These are phyloP conservation scores for Plecotus auritus DNA, from an alignment of 2,113 vertebrate genomes.

Conservation along the genomic window DNA sequence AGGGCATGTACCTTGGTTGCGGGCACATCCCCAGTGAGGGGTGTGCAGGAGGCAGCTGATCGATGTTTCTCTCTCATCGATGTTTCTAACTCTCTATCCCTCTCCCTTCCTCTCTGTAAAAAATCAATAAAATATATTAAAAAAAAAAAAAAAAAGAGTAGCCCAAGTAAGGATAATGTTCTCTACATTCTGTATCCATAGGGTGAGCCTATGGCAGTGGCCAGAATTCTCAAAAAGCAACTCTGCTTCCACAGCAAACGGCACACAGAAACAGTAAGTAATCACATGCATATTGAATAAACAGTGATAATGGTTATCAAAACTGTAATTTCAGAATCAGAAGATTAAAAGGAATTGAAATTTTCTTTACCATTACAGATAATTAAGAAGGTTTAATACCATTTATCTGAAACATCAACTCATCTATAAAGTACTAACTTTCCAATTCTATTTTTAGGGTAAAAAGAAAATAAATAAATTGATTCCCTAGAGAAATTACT, in stretches of 20 bases:
- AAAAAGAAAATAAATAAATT: background rate
- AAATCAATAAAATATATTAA: too few species aligned
- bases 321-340: slow-evolving; percentile 3
- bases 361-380: background rate
- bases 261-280: background rate
- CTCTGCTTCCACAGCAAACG: background rate
- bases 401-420: background rate
- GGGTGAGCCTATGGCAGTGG: background rate
- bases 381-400: background rate
- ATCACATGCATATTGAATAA: background rate
- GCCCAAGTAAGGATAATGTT: background rate
- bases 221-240: background rate
- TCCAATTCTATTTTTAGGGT: background rate
- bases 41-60: too few species aligned
- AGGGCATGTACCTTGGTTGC: too few species aligned
- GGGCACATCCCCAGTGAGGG: too few species aligned
- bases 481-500: background rate
- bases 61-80: too few species aligned
- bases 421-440: slow-evolving; percentile 36
- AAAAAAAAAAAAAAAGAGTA: too few species aligned
- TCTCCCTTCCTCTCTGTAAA: too few species aligned
- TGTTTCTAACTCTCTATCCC: too few species aligned
- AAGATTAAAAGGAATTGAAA: background rate
- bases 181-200: background rate
- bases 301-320: background rate